These are phyloP conservation scores for Amblyteles armatorius DNA, from an alignment of 2,888 invertebrate genomes.

Conservation along the genomic window DNA sequence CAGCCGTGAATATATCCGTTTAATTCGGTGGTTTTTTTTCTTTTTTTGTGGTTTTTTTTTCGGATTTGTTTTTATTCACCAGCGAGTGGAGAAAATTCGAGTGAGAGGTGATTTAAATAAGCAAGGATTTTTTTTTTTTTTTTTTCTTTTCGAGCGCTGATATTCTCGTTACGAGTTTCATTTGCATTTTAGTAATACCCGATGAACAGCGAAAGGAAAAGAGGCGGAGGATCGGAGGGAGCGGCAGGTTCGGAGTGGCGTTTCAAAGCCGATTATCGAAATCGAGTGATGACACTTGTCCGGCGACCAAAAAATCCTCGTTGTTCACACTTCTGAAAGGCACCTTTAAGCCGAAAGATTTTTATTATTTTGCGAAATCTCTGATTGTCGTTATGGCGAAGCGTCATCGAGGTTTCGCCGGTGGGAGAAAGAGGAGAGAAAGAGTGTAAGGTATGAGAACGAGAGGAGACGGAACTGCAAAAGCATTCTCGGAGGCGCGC, in stretches of 20 bases:
- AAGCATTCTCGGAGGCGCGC: constrained; percentile 60
- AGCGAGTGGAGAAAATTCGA: background rate
- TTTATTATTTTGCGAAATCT: background rate
- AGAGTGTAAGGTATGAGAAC: constrained; percentile 31
- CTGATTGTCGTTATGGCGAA: constrained; percentile 48
- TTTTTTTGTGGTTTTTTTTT: background rate
- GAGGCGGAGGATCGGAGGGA: background rate
- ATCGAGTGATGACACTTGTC: constrained; percentile 66
- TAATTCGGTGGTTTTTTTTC: constrained; percentile 43
- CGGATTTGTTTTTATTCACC: background rate
- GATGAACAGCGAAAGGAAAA: constrained; percentile 6
- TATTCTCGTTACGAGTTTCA: constrained; percentile 57
- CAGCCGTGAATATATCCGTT: constrained; percentile 64
- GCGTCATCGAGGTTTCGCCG: constrained; percentile 54
- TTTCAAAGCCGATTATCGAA: constrained; percentile 68
- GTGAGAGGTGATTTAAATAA: background rate
- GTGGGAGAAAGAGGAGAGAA: constrained; percentile 13
- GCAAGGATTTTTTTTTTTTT: background rate
- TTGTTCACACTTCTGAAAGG: constrained; percentile 24
- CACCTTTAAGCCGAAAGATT: background rate
- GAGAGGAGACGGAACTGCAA: constrained; percentile 53
- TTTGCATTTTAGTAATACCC: constrained; percentile 55
- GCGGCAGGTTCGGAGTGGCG: constrained; percentile 43
- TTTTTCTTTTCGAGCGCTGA: constrained; percentile 15
- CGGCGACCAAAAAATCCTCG: constrained; percentile 35